phyloP scores from a whole-genome alignment of 2,113 vertebrate genomes.

The Alces alces region DNA sequence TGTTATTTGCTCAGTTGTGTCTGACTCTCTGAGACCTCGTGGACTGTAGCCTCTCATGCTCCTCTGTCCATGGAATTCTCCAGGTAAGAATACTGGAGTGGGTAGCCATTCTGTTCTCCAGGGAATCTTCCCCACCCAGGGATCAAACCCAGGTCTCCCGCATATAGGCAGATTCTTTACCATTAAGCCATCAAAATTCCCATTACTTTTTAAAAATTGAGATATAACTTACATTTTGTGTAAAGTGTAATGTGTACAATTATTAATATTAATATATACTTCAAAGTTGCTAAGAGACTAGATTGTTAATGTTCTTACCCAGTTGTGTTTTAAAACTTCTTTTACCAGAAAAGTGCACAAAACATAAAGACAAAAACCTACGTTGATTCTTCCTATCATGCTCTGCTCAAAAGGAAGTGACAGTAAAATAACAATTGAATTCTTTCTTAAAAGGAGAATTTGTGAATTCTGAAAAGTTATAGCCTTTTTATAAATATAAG shows the following conservation, averaged over 20 bases:
- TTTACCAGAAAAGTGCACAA: not conserved
- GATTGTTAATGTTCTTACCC: not conserved
- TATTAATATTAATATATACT: not conserved
- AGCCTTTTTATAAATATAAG: not conserved
- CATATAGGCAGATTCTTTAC: not conserved
- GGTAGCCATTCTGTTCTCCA: not conserved
- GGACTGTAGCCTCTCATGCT: not conserved
- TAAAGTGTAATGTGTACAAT: conserved; percentile 15
- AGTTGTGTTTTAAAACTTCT: not conserved
- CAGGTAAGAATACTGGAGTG: not conserved
- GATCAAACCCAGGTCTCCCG: not conserved
- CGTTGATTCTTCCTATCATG: not conserved
- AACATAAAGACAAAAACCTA: not conserved
- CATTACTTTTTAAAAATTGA: not conserved
- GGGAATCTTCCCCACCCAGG: not conserved
- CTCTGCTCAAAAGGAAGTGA: not conserved
- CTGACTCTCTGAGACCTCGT: not conserved
- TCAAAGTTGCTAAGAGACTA: conserved; percentile 27
- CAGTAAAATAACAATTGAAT: not conserved
- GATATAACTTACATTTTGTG: conserved; percentile 4
- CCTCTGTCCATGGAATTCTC: not conserved
- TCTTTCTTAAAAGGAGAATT: not conserved
- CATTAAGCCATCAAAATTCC: not conserved
- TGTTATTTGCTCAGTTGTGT: not conserved
- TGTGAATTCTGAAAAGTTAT: conserved; percentile 13